Evolutionary conservation across 2,113 vertebrate genomes (phyloP).

Genomic region (Gymnocephalus cernua): DNA sequence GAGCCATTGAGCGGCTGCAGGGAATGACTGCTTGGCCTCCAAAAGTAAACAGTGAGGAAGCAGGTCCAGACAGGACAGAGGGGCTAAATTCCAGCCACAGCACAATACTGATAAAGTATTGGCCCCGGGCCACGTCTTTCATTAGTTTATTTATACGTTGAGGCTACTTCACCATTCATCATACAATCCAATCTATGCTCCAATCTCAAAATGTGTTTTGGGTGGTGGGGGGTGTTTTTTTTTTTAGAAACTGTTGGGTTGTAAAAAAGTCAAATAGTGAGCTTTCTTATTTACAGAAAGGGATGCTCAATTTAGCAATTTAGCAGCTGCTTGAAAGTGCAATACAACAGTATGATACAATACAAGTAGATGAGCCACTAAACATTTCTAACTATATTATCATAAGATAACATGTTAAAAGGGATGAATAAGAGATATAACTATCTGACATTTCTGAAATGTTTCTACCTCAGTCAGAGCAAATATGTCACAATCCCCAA

Average conservation of each 20-base stretch:
- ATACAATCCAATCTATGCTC: conserved; percentile 20
- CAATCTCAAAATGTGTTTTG: conserved; percentile 34
- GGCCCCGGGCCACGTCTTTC: conserved; percentile 70
- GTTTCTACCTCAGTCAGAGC: neutral
- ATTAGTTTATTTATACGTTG: conserved; percentile 68
- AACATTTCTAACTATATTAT: neutral
- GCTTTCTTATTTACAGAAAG: neutral
- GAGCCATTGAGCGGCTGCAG: conserved; percentile 42
- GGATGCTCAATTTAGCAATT: neutral
- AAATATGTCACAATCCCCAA: neutral
- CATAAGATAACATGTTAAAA: neutral
- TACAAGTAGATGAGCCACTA: neutral
- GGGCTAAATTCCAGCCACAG: conserved; percentile 74
- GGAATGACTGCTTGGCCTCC: conserved; percentile 50
- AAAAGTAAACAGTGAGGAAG: conserved; percentile 74
- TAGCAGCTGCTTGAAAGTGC: neutral
- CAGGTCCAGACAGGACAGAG: conserved; percentile 78
- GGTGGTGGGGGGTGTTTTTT: conserved; percentile 1
- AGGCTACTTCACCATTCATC: conserved; percentile 51
- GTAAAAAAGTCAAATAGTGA: neutral
- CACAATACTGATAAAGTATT: conserved; percentile 70
- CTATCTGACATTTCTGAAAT: neutral
- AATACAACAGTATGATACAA: no score
- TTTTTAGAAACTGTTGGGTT: conserved; percentile 6
- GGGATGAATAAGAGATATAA: neutral